These are phyloP conservation scores for Venustoraphidia nigricollis DNA, from an alignment of 2,888 invertebrate genomes.

Conservation along the genomic window DNA sequence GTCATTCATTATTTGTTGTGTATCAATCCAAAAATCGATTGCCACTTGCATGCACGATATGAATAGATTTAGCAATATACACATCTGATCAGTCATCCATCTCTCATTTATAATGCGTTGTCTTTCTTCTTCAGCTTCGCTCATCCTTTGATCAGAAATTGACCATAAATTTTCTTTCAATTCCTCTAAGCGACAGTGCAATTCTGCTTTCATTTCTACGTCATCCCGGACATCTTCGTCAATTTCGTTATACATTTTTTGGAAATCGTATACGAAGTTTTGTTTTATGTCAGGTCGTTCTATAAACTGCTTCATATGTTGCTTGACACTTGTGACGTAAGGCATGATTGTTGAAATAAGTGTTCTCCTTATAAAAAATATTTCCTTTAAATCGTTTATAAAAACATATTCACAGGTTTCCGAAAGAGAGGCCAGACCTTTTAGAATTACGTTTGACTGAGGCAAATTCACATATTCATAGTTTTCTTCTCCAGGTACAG, in stretches of 20 bases:
- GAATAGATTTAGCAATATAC: constrained; percentile 36
- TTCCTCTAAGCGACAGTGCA: constrained; percentile 39
- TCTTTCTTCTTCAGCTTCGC: constrained; percentile 36
- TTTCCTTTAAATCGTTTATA: constrained; percentile 34
- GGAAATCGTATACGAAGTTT: constrained; percentile 37
- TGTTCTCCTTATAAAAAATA: constrained; percentile 39
- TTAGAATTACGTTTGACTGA: constrained; percentile 18
- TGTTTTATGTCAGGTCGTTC: constrained; percentile 41
- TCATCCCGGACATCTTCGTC: constrained; percentile 40
- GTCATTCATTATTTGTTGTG: constrained; percentile 27
- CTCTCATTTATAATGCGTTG: constrained; percentile 34
- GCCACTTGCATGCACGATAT: constrained; percentile 43
- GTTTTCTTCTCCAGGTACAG: constrained; percentile 21
- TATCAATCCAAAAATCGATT: constrained; percentile 35
- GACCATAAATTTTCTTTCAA: constrained; percentile 34
- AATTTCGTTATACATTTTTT: constrained; percentile 40
- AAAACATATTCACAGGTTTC: constrained; percentile 28
- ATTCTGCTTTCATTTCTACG: constrained; percentile 40
- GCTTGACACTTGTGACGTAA: constrained; percentile 35
- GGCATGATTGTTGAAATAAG: constrained; percentile 38
- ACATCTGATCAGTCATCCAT: constrained; percentile 39
- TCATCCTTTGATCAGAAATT: constrained; percentile 39
- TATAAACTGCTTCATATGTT: constrained; percentile 37
- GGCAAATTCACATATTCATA: constrained; percentile 26
- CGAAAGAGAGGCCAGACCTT: constrained; percentile 28